phyloP scores from a whole-genome alignment of 2,797 vertebrate genomes.

The Kryptolebias ocellatus region DNA sequence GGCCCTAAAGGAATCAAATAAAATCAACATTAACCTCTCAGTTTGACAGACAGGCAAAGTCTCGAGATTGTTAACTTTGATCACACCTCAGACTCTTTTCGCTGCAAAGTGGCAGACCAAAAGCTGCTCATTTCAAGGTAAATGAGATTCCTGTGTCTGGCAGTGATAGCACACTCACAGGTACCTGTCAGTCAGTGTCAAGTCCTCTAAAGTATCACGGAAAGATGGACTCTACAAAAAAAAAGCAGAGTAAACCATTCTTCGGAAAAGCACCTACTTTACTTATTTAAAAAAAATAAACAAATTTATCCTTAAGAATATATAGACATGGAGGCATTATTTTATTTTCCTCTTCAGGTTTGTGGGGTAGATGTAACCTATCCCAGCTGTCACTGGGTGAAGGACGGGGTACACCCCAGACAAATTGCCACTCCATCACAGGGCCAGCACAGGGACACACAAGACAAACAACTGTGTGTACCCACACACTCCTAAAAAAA shows the following conservation, averaged over 20 bases:
- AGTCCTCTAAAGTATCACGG: conserved; percentile 28
- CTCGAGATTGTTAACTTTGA: conserved; percentile 35
- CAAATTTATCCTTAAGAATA: not conserved
- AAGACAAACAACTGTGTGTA: not conserved
- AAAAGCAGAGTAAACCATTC: conserved; percentile 6
- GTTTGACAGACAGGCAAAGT: conserved; percentile 31
- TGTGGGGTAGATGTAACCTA: not conserved
- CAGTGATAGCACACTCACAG: conserved; percentile 23
- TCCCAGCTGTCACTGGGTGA: not conserved
- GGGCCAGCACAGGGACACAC: not conserved
- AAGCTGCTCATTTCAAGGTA: conserved; percentile 33
- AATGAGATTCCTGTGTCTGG: conserved; percentile 29
- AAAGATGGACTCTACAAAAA: conserved; percentile 17
- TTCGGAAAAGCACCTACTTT: not conserved
- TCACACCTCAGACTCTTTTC: conserved; percentile 19
- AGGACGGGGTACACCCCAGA: not conserved
- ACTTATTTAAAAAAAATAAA: not conserved
- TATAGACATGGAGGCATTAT: not conserved
- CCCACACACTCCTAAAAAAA: not conserved
- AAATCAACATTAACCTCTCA: conserved; percentile 26
- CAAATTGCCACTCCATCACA: conserved; percentile 11
- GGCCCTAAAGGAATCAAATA: conserved; percentile 17
- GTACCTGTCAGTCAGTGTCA: conserved; percentile 46
- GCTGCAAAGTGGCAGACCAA: conserved; percentile 30
- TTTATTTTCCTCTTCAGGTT: conserved; percentile 1